Conservation (phyloP, 2,113 vertebrate species). For the Apodemus sylvaticus region DNA sequence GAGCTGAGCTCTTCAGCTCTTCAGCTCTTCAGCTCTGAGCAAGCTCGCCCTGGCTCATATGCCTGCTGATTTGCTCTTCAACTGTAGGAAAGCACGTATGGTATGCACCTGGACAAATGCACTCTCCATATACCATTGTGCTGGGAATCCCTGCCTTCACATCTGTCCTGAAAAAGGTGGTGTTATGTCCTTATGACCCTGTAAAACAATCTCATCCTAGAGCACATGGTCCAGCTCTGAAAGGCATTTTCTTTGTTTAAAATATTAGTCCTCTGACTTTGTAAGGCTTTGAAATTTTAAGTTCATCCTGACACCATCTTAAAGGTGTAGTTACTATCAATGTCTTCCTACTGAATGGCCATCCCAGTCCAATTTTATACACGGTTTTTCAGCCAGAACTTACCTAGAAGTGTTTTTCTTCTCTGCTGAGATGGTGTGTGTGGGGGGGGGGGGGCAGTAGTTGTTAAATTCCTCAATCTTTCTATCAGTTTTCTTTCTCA, state of each 20-base stretch:
- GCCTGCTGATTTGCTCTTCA: neutral
- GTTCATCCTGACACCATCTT: neutral
- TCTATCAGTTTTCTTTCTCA: neutral
- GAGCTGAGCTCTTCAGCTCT: neutral
- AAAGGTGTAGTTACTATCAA: neutral
- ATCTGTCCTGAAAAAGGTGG: neutral
- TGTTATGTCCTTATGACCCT: neutral
- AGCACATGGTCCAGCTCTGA: neutral
- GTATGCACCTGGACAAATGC: accelerated
- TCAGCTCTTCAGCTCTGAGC: neutral
- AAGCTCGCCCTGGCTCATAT: neutral
- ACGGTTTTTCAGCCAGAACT: neutral
- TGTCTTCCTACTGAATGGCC: neutral
- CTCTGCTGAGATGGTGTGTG: neutral
- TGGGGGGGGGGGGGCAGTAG: neutral
- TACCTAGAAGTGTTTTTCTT: neutral
- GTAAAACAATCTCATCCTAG: neutral
- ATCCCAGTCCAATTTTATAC: neutral
- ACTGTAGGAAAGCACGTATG: neutral
- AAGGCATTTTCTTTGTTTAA: neutral
- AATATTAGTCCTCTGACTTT: neutral
- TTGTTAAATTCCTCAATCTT: neutral
- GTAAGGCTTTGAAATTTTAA: neutral
- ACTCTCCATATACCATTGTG: neutral
- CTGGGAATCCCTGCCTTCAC: neutral